These are phyloP conservation scores for Manis javanica DNA, from an alignment of 2,797 vertebrate species.

Conservation along the genomic window DNA sequence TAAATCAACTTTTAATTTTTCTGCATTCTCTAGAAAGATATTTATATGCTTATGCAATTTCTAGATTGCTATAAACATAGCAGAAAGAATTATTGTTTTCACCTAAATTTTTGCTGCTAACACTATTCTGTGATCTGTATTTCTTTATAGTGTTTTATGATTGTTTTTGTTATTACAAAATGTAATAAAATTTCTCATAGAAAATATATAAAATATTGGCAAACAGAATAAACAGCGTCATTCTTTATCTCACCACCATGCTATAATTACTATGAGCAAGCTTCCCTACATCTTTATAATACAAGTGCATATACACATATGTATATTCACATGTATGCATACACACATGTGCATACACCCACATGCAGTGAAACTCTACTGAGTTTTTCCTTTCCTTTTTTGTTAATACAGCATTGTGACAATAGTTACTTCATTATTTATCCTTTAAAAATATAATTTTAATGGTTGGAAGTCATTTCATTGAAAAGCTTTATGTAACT, in stretches of 20 bases:
- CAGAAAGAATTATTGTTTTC: slow-evolving; percentile 7
- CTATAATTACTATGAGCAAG: background rate
- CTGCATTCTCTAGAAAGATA: background rate
- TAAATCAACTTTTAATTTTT: background rate
- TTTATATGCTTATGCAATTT: background rate
- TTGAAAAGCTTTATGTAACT: background rate
- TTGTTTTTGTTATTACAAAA: background rate
- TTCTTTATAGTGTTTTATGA: background rate
- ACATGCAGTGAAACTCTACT: background rate
- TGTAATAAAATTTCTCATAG: background rate
- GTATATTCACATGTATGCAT: background rate
- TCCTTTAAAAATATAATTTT: background rate
- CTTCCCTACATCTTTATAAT: background rate
- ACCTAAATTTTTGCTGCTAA: background rate
- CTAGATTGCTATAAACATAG: background rate
- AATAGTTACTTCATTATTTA: background rate
- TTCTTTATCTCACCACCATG: background rate
- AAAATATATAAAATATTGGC: background rate
- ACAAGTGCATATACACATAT: background rate
- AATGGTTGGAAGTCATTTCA: background rate
- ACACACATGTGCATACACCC: background rate
- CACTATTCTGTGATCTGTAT: background rate
- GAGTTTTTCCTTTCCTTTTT: background rate
- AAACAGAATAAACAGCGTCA: background rate
- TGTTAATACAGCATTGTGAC: background rate